Conservation (phyloP, 2,797 vertebrate genomes). For the Rhynchonycteris naso region DNA sequence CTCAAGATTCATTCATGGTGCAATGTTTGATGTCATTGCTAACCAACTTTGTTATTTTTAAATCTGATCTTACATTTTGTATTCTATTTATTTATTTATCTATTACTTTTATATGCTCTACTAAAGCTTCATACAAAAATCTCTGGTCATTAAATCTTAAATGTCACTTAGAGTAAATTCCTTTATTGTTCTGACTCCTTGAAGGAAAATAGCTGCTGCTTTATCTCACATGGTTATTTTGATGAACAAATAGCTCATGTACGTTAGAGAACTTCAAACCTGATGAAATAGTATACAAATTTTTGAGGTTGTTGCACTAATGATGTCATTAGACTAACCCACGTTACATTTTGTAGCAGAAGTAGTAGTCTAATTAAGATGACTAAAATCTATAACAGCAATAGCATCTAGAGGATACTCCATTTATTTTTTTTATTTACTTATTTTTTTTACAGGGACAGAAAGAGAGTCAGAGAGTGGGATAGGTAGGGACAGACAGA, state of each 20-base stretch:
- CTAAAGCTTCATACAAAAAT: not conserved
- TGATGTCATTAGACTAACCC: not conserved
- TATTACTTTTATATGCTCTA: not conserved
- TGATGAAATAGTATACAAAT: not conserved
- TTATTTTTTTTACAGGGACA: no score
- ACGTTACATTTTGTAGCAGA: conserved; percentile 9
- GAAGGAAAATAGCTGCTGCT: not conserved
- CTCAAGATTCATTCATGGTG: not conserved
- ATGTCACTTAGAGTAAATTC: not conserved
- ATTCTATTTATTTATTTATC: not conserved
- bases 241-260: not conserved
- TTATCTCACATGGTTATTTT: not conserved
- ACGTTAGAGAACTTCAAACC: not conserved
- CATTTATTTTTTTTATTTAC: no score
- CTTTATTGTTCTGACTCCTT: not conserved
- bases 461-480: no score
- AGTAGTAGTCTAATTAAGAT: conserved; percentile 53
- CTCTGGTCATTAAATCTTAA: not conserved
- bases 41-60: not conserved
- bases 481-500: no score
- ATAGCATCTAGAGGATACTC: conserved; percentile 11
- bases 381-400: conserved; percentile 47
- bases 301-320: not conserved
- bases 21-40: not conserved
- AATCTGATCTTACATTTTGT: not conserved